These are phyloP conservation scores for Trichosurus vulpecula DNA, from an alignment of 2,797 vertebrate genomes.

Conservation along the genomic window DNA sequence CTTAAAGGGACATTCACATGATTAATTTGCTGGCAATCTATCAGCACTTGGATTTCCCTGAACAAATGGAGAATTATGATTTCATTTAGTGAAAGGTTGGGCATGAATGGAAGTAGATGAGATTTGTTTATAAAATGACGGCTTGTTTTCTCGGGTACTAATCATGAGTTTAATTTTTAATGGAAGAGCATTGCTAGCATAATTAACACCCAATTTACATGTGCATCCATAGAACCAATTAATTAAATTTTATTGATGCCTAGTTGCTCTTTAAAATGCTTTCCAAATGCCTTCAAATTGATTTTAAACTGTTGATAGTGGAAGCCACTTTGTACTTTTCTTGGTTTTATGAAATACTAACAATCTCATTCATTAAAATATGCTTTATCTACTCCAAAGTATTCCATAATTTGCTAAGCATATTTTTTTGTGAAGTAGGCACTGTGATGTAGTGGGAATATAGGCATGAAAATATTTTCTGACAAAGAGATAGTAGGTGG, in stretches of 20 bases:
- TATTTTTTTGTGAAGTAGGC: neutral
- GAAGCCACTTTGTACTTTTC: conserved; percentile 78
- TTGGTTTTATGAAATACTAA: conserved; percentile 75
- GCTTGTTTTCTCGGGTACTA: conserved; percentile 81
- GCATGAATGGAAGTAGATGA: conserved; percentile 79
- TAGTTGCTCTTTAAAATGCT: conserved; percentile 87
- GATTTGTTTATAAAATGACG: conserved; percentile 81
- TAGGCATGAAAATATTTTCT: conserved; percentile 13
- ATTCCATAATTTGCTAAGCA: conserved; percentile 50
- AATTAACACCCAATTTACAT: conserved; percentile 89
- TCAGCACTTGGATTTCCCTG: conserved; percentile 72
- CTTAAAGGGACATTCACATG: conserved; percentile 50
- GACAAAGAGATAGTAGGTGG: neutral
- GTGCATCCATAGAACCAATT: conserved; percentile 87
- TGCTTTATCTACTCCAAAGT: conserved; percentile 53
- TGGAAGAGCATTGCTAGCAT: conserved; percentile 86
- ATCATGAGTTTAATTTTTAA: conserved; percentile 89
- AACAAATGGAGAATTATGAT: conserved; percentile 80
- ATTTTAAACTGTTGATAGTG: conserved; percentile 84
- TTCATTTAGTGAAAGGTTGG: conserved; percentile 78
- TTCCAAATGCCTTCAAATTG: conserved; percentile 86
- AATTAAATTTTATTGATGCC: conserved; percentile 90
- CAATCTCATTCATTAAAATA: conserved; percentile 70
- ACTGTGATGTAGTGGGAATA: neutral
- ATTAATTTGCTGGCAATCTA: conserved; percentile 52